Base-by-base conservation (phyloP, 2,113 vertebrate genomes). In the Amblyornis subalaris region DNA sequence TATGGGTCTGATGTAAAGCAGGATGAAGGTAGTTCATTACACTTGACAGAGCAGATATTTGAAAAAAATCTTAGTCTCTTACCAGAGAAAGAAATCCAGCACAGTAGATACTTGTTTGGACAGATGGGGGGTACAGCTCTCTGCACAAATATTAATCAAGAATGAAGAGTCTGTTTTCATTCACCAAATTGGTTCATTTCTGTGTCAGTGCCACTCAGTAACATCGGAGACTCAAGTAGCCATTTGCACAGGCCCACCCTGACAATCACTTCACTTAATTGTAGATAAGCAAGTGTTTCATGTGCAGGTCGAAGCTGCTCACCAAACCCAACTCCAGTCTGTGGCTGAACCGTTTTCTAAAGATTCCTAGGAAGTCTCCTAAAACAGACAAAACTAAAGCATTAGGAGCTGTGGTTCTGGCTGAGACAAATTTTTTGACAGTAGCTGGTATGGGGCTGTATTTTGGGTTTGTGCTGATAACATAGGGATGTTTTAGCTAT, bases 401-500 rank as follows among this genome's bases (percentile, higher is more conserved):
- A 45, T 24, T 29, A 66, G 12, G 24, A 89, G 62, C 33, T 64
- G 33, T 38, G 51, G 14, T 24, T 81, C 28, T 31, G n/a, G 35
- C 40, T 79, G 50, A 33, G n/a, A 8, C 5, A 44, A n/a, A 19
- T 72, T 76, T 48, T 23, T 64, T 54, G 50, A 51, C 0, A 44
- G n/a, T 1, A 80, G 45, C 40, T 26, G 0, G 2, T 12, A 7
- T 0, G 21, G 47, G 18, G 40, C 45, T 21, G 1, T 28, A 31
- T 22, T 79, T 65, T 64, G 21, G 23, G 31, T 71, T 54, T 66
- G 11, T 55, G 29, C 54, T 88, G 74, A 1, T 47, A 35, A n/a
- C 3, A 10, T 17, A n/a, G 14, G 9, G 40, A 28, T 40, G n/a
- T 18, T 80, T 72, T 48, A 8, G 13, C 4, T 25, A 9, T 0